phyloP scores from a whole-genome alignment of 2,797 vertebrate genomes.

The Gobionotothen gibberifrons region DNA sequence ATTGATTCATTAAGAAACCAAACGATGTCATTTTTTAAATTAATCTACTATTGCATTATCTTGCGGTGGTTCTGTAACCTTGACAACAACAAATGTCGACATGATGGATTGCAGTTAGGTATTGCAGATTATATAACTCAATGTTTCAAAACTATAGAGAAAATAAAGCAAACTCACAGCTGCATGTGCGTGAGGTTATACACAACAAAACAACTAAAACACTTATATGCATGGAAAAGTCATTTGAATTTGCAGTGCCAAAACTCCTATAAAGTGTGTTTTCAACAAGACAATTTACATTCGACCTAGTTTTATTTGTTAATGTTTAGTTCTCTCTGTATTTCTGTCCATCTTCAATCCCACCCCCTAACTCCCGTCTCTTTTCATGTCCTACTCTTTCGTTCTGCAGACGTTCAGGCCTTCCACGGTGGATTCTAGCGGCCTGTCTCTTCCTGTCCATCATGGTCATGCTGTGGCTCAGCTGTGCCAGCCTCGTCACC shows the following conservation, averaged over 20 bases:
- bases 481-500: slow-evolving; percentile 94
- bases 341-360: slow-evolving; percentile 1
- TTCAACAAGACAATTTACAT: slow-evolving; percentile 1
- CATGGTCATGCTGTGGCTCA: slow-evolving; percentile 97
- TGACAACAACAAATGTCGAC: background rate
- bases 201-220: background rate
- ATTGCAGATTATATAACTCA: background rate
- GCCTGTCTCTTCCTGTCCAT: slow-evolving; percentile 96
- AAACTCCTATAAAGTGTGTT: background rate
- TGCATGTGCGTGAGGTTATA: background rate
- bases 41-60: background rate
- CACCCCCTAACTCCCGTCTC: background rate
- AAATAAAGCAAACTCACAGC: background rate
- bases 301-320: background rate
- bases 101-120: slow-evolving; percentile 3
- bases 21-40: background rate
- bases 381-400: background rate
- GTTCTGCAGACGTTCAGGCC: slow-evolving; percentile 90
- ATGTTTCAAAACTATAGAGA: background rate
- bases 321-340: background rate
- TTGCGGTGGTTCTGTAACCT: background rate
- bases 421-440: slow-evolving; percentile 96
- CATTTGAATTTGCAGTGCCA: background rate
- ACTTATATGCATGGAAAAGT: background rate
- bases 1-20: background rate